Evolutionary conservation across 2,888 invertebrate genomes (phyloP).

Genomic region (Lasioglossum pauxillum): DNA sequence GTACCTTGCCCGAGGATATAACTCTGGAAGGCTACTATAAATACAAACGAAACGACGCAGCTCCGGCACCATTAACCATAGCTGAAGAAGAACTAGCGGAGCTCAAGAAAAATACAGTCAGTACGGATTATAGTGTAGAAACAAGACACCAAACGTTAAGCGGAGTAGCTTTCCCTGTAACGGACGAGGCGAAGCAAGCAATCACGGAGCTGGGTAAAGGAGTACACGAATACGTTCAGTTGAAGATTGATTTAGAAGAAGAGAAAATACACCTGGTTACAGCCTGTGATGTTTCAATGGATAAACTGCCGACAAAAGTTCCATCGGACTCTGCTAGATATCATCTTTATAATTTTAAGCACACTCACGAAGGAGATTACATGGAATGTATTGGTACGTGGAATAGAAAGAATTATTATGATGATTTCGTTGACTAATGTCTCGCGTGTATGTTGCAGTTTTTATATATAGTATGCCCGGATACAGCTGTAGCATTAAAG

Average conservation of each 20-base stretch:
- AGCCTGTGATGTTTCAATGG: constrained; percentile 89
- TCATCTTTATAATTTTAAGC: constrained; percentile 95
- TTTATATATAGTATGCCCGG: constrained; percentile 99
- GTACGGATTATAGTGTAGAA: constrained; percentile 92
- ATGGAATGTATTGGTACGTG: constrained; percentile 91
- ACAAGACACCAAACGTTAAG: constrained; percentile 95
- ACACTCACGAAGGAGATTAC: constrained; percentile 96
- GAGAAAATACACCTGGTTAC: constrained; percentile 94
- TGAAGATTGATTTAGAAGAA: constrained; percentile 93
- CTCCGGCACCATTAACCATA: constrained; percentile 95
- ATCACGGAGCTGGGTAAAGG: constrained; percentile 90
- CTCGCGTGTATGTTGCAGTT: constrained; percentile 87
- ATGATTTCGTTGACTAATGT: constrained; percentile 29
- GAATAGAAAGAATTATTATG: constrained; percentile 21
- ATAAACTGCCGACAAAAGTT: constrained; percentile 91
- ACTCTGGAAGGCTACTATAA: constrained; percentile 92
- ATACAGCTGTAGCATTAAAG: constrained; percentile 97
- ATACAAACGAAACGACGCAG: constrained; percentile 90
- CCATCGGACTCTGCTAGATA: constrained; percentile 95
- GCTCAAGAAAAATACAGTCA: constrained; percentile 88
- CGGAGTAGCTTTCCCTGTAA: constrained; percentile 96
- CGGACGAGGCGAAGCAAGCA: constrained; percentile 91
- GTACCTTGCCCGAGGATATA: constrained; percentile 93
- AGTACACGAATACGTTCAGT: constrained; percentile 94
- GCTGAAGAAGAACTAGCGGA: constrained; percentile 94